Evolutionary conservation across 2,888 invertebrate genomes (phyloP), one percentile per base, ranked within the genome.

Genomic region (Clistopyga incitator): DNA sequence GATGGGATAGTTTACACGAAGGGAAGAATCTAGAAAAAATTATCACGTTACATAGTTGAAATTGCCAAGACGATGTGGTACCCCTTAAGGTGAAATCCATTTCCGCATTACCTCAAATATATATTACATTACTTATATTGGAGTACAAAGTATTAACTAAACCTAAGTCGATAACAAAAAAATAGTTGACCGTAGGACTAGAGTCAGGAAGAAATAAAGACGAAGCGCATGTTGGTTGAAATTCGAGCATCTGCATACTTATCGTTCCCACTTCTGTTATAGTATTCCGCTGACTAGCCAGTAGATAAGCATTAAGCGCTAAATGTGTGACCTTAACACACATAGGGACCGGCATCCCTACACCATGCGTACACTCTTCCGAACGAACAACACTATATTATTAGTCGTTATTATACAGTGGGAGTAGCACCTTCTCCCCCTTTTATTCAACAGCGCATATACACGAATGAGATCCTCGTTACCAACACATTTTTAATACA

Each of bases 251-350:
- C 72, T 72, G 72, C 72, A 74, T 61, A 74, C 72, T 45, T 23
- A 47, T 74, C 47, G 72, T 61, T 47, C 61, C 34, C 68, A 23
- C 29, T 74, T 47, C 29, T 25, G 25, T 59, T 72, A 45, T 29
- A 20, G 47, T 23, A 13, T 29, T 20, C 18, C 29, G 59, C 61
- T 38, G 56, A 61, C 61, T 25, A 61, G 20, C 18, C 61, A 25
- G 72, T 15, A 45, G 56, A 74, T 34, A 45, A 61, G 72, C 45
- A 25, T 59, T 72, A 72, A 72, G 34, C 47, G 29, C 47, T 47
- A 61, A 47, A 74, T 61, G 45, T 74, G 74, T 61, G 74, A 74
- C 61, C 74, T 74, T 61, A 74, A 74, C 74, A 74, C 34, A 74
- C 47, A 74, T 61, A 61, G 61, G 34, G 8, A 20, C 61, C 47